A percentile compares a stretch with the other conserved stretches of the same genome.
Evolutionary conservation across 1,140 invertebrate genomes (phyloP).

Genomic region (Harpegnathos saltator): DNA sequence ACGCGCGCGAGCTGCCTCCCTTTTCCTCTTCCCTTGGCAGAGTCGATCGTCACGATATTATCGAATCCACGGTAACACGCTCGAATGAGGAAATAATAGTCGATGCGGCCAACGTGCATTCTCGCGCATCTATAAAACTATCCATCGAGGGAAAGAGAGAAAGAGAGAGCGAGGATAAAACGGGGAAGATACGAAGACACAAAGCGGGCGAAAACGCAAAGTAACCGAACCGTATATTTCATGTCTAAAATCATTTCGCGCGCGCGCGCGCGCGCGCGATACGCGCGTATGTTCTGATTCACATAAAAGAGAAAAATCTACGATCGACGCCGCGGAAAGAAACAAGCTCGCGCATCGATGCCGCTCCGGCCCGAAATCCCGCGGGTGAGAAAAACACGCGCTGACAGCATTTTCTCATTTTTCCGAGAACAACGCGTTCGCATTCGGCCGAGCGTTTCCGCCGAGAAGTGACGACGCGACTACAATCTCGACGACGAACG

Average conservation of each 20-base stretch:
- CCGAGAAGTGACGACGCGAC: background rate
- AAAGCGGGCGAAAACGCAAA: background rate
- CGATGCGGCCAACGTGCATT: slow-evolving; percentile 51
- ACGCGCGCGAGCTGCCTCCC: slow-evolving; percentile 13
- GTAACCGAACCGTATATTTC: slow-evolving; percentile 9
- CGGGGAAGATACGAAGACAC: slow-evolving; percentile 4
- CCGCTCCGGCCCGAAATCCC: slow-evolving; percentile 8
- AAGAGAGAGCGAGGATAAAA: background rate
- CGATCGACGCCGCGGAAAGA: slow-evolving; percentile 34
- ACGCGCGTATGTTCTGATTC: background rate
- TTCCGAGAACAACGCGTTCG: slow-evolving; percentile 7
- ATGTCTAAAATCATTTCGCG: slow-evolving; percentile 22
- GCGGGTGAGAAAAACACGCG: slow-evolving; percentile 8
- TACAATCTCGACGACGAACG: slow-evolving; percentile 19
- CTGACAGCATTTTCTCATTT: background rate
- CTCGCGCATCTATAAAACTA: slow-evolving; percentile 7
- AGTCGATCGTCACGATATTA: slow-evolving; percentile 65
- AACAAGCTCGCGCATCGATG: background rate
- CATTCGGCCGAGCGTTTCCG: background rate
- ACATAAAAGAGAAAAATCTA: slow-evolving; percentile 14
- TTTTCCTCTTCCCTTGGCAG: slow-evolving; percentile 30
- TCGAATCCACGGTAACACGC: slow-evolving; percentile 75
- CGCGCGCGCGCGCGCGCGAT: no score
- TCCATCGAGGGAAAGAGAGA: background rate
- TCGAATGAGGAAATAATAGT: slow-evolving; percentile 81